Evolutionary conservation across 2,797 vertebrate genomes (phyloP), one percentile per base, ranked within the genome.

Genomic region (Gadopsis marmoratus): DNA sequence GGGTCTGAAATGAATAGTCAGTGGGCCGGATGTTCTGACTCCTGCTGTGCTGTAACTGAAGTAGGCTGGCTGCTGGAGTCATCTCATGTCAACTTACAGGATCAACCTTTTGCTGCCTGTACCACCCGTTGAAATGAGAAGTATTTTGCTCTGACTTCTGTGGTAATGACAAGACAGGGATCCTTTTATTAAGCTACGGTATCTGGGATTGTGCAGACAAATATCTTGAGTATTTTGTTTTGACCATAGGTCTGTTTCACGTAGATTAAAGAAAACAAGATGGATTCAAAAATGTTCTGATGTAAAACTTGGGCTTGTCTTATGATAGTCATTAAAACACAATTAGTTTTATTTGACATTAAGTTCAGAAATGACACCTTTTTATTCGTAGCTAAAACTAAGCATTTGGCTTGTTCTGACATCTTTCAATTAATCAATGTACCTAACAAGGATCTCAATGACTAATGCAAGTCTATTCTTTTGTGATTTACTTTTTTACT

Each of bases 51-150:
- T 88, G 84, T 87, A 89, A 88, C 82, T 79, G 70, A 88, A 92
- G 86, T 53, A 67, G 82, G 33, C 60, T 74, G 78, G 65, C 65
- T 88, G 50, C 70, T 88, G 54, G 53, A 82, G 71, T 62, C 9
- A 13, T 67, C 74, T 76, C 50, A 79, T 56, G 77, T 86, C 71
- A 87, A 85, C 91, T 90, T 88, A 85, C 83, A 89, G 81, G 69
- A 80, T 82, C 54, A 51, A 10, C 29, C 51, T 68, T 47, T 71
- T 70, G 63, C 78, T 79, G 63, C 56, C 26, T 66, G 59, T 33
- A 39, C 54, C 17, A 43, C 69, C 64, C 12, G 4, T 59, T 80
- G 31, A 76, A 86, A 62, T 19, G 1, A 78, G n/a, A 82, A 71
- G 67, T 66, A n/a, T 76, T 76, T 79, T n/a, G 17, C 12, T 56